phyloP scores from a whole-genome alignment of 1,140 invertebrate genomes.

The Cryptotermes secundus region DNA sequence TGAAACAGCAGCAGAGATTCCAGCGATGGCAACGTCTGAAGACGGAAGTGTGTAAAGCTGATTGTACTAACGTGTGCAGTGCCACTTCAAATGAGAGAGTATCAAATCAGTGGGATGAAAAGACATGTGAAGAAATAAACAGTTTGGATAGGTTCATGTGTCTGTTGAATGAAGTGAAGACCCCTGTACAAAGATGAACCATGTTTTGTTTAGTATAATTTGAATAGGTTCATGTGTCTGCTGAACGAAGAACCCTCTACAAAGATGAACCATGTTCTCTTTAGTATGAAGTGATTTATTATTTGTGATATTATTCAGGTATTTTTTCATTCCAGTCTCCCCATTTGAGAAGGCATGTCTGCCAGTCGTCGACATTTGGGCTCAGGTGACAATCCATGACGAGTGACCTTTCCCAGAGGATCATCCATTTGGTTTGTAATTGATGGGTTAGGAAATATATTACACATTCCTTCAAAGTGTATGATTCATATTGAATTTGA shows the following conservation, averaged over 20 bases:
- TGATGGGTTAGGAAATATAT: not conserved
- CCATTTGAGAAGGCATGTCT: constrained; percentile 47
- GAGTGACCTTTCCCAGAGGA: constrained; percentile 23
- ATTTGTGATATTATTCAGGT: constrained; percentile 45
- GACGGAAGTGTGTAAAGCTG: constrained; percentile 40
- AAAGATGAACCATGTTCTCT: constrained; percentile 41
- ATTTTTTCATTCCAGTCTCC: constrained; percentile 52
- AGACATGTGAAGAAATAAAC: constrained; percentile 42
- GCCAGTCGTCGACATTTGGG: constrained; percentile 13
- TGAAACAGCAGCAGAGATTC: constrained; percentile 47
- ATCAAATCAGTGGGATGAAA: constrained; percentile 40
- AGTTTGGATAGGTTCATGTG: constrained; percentile 47
- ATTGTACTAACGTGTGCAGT: constrained; percentile 31
- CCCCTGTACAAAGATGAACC: constrained; percentile 43
- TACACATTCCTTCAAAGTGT: not conserved
- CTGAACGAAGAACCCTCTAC: constrained; percentile 40
- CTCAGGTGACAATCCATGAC: constrained; percentile 27
- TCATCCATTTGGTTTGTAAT: constrained; percentile 34
- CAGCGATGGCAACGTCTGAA: constrained; percentile 48
- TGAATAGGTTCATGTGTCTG: constrained; percentile 46
- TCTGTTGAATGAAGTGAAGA: constrained; percentile 43
- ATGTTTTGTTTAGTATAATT: constrained; percentile 21
- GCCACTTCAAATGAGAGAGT: not conserved
- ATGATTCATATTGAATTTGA: constrained; percentile 8
- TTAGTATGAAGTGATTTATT: constrained; percentile 7